Base-by-base conservation (phyloP, 2,888 invertebrate species). In the Platycnemis pennipes region DNA sequence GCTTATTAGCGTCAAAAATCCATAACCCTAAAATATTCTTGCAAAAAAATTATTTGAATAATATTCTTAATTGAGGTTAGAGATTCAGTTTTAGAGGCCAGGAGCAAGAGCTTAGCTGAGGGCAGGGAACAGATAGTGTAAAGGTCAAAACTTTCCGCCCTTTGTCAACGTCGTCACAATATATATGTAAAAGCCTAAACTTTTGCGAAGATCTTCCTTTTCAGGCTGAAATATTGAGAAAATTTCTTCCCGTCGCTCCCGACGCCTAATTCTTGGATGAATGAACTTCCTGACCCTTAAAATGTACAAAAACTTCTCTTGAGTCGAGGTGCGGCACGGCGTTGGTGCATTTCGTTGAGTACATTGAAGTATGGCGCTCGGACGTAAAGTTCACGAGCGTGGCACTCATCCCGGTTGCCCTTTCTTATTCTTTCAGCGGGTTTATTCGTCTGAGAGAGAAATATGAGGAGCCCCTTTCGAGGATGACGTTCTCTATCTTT, bases 221-320 rank as follows among this genome's bases (percentile, higher is more conserved):
- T 63, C 91, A 63, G 26, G 45, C 44, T n/a, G 49, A 91, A 91
- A 44, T 91, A 56, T 91, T 63, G 63, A 44, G 37, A 37, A 77
- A 77, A 19, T 69, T 69, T 69, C 37, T 13, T 44, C 26, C 63
- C 63, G 1, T 26, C 56, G 16, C 56, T 42, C 44, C 91, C 42
- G 37, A 26, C 13, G 11, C 69, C 44, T 63, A 42, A 31, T 46
- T 56, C 37, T 26, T n/a, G 22, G 63, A n/a, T 26, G 89, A 44
- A 91, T 91, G 63, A 91, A 91, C 69, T 91, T 91, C 26, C 26
- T 26, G 63, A n/a, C 31, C 53, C 88, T 63, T 31, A 53, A 89
- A 42, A 89, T 56, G 26, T 42, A 89, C 7, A 26, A 56, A 89
- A 86, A 89, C 89, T 89, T 56, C 56, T 42, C 46, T 13, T 31